Base-by-base conservation (phyloP, 2,113 vertebrate genomes). In the Cephalopholis sonnerati region DNA sequence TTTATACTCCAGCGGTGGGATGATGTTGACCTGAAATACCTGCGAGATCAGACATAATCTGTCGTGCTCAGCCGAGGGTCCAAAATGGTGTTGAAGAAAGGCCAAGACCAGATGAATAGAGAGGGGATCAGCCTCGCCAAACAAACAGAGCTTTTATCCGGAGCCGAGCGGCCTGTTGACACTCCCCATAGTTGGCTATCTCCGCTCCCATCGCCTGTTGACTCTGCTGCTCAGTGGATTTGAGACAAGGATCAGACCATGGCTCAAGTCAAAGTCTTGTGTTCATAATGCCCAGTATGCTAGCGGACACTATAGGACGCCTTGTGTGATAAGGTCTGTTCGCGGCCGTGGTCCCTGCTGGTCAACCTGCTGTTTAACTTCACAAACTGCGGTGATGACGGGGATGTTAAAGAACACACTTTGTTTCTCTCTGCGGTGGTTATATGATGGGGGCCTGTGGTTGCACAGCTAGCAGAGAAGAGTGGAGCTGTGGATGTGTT, bases 171-270 rank as follows among this genome's bases (percentile, higher is more conserved):
- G 78, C 90, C 90, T 92, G 81, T 86, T 86, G 91, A 91, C 87
- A 76, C 83, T 87, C 86, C 81, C 85, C 32, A 69, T 86, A 81
- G 87, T 62, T 80, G 81, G 70, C 84, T 91, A 91, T 92, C 90
- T 64, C 70, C 11, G 44, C 62, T 72, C 61, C 83, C 66, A 90
- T 93, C 76, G 77, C 89, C 82, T 93, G 92, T 93, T 92, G 92
- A 93, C 92, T 93, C 57, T 74, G 82, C 85, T 55, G 74, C 83
- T 88, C 82, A 81, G 83, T 85, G 92, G 91, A 91, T 91, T 92
- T 92, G 46, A 91, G 89, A 92, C 90, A 92, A 88, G 87, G 91
- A 94, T 94, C 91, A 92, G 82, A 85, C 71, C 55, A 24, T 20
- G 74, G 80, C 89, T 91, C 80, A 80, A 88, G 84, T 88, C 88